Evolutionary conservation across 2,888 invertebrate species (phyloP).

Genomic region (Gryllus longicercus): DNA sequence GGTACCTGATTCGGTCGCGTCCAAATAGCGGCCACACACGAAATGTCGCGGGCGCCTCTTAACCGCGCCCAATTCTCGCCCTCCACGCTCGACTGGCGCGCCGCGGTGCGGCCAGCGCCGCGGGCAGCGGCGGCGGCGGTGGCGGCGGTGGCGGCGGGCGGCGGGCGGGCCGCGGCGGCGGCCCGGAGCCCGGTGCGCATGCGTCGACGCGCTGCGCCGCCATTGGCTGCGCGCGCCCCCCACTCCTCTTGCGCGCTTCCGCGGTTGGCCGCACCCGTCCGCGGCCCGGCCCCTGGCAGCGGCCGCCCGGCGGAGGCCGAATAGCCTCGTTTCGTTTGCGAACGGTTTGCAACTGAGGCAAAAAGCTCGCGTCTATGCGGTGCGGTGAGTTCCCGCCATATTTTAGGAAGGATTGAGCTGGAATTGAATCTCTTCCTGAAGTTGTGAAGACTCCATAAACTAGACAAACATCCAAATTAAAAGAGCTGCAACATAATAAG

Average conservation of each 20-base stretch:
- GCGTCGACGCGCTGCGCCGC: background rate
- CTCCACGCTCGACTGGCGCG: background rate
- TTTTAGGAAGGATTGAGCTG: too few relatives aligned
- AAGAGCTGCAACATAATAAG: too few relatives aligned
- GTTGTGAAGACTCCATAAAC: too few relatives aligned
- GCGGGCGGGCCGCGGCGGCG: background rate
- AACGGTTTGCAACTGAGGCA: too few relatives aligned
- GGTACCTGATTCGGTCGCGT: background rate
- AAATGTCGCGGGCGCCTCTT: constrained; percentile 17
- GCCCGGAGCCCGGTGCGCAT: background rate
- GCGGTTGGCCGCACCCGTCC: background rate
- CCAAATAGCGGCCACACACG: background rate
- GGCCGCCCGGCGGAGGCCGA: too few relatives aligned
- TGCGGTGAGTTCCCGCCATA: too few relatives aligned
- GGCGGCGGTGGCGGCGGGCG: background rate
- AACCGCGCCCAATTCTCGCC: constrained; percentile 17
- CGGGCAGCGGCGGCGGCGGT: background rate
- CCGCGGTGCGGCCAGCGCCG: background rate
- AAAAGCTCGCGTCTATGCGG: too few relatives aligned
- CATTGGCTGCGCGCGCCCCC: background rate
- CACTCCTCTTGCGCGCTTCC: background rate
- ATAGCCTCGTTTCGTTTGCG: too few relatives aligned
- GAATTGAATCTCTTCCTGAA: too few relatives aligned
- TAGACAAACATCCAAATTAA: too few relatives aligned
- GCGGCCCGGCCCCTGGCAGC: too few relatives aligned